A percentile compares a stretch with the other conserved stretches of the same genome.
Evolutionary conservation across 1,140 invertebrate species (phyloP).

Genomic region (Venustaconcha ellipsiformis): DNA sequence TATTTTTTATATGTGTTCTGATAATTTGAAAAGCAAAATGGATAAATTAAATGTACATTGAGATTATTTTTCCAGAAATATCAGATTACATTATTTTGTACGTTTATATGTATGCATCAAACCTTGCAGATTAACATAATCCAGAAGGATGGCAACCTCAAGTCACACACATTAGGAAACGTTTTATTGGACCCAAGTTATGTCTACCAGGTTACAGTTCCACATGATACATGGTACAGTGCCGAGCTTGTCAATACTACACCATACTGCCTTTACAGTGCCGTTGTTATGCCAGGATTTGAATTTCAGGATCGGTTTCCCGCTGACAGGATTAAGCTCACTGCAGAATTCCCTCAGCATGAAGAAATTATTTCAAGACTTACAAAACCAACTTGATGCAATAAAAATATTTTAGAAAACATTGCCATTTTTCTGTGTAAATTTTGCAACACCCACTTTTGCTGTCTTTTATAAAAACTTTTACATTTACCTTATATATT

Average conservation of each 20-base stretch:
- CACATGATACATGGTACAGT: conserved; percentile 39
- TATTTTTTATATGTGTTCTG: too few species aligned
- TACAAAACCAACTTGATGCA: background rate
- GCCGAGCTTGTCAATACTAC: conserved; percentile 15
- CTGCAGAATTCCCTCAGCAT: conserved; percentile 23
- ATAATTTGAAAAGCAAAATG: too few species aligned
- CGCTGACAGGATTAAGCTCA: conserved; percentile 11
- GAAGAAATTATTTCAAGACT: conserved; percentile 13
- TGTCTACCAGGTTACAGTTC: conserved; percentile 22
- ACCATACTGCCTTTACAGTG: conserved; percentile 24
- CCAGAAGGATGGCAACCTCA: conserved; percentile 17
- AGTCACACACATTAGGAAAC: conserved; percentile 20
- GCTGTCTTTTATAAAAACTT: too few species aligned
- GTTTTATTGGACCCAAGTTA: conserved; percentile 18
- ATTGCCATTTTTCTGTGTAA: too few species aligned
- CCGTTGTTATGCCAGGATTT: conserved; percentile 36
- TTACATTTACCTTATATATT: too few species aligned
- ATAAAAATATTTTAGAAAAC: too few species aligned
- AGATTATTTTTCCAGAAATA: too few species aligned
- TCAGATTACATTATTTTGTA: too few species aligned
- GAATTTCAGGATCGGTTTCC: conserved; percentile 26
- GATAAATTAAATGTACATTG: too few species aligned
- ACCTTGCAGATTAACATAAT: conserved; percentile 30
- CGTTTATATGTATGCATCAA: too few species aligned
- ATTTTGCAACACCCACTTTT: too few species aligned